A percentile compares a stretch with the other conserved stretches of the same genome.
Evolutionary conservation across 1,140 invertebrate species (phyloP).

Genomic region (Cecropterus lyciades): DNA sequence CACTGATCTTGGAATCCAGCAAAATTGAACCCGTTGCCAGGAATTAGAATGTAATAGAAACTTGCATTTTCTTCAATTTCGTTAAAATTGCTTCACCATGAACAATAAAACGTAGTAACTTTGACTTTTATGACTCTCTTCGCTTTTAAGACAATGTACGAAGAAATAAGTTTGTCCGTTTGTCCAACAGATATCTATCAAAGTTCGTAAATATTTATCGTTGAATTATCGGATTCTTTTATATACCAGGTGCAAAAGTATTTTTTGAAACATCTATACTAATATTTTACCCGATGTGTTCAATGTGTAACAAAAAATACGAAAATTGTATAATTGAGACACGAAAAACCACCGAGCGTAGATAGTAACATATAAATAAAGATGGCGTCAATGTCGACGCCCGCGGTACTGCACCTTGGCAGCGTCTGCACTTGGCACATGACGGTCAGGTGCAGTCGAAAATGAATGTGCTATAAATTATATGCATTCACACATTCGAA

Average conservation of each 20-base stretch:
- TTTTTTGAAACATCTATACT: no score
- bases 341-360: background rate
- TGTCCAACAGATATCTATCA: no score
- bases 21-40: background rate
- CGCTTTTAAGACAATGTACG: no score
- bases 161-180: no score
- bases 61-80: background rate
- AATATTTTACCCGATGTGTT: no score
- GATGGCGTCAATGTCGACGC: constrained; percentile 46
- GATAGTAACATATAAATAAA: constrained; percentile 41
- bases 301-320: no score
- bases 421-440: constrained; percentile 43
- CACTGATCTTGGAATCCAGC: background rate
- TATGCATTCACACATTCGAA: constrained; percentile 27
- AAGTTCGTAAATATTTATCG: no score
- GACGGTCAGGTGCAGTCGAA: constrained; percentile 39
- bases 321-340: background rate
- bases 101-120: background rate
- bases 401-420: constrained; percentile 46
- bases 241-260: no score
- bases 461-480: constrained; percentile 37
- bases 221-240: no score
- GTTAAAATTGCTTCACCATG: background rate
- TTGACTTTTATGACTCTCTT: no score
- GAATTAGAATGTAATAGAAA: constrained; percentile 9